Evolutionary conservation across 92 coral and sea anemone genomes (phyloP).

Genomic region (Chrysogorgia sp.): DNA sequence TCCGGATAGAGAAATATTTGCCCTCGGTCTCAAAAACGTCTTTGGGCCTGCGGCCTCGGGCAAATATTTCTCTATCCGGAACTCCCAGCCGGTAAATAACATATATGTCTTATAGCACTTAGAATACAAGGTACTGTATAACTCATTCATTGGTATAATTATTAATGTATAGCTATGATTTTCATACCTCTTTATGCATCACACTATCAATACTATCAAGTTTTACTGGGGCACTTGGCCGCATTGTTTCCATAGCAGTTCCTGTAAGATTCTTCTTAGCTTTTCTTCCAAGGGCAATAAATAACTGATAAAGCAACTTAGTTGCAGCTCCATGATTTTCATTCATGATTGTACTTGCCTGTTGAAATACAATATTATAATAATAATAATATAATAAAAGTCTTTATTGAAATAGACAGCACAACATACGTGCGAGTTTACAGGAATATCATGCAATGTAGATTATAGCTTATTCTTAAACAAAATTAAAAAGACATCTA

Average conservation of each 20-base stretch:
- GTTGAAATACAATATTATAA: background rate
- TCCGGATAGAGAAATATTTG: too few species aligned
- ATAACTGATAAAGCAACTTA: slow-evolving; percentile 89
- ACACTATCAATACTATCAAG: slow-evolving; percentile 94
- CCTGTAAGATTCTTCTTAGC: slow-evolving; percentile 92
- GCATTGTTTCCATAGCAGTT: slow-evolving; percentile 99
- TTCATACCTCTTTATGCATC: slow-evolving; percentile 88
- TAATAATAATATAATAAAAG: background rate
- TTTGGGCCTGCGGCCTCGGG: too few species aligned
- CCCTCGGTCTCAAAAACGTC: too few species aligned
- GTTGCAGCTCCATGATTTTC: slow-evolving; percentile 92
- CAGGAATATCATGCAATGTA: too few species aligned
- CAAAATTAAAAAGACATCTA: too few species aligned
- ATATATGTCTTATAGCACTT: too few species aligned
- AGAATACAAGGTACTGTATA: background rate
- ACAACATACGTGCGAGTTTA: too few species aligned
- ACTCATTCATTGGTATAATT: background rate
- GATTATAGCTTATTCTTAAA: too few species aligned
- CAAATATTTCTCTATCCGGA: too few species aligned
- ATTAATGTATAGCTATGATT: too few species aligned
- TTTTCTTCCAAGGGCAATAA: slow-evolving; percentile 92
- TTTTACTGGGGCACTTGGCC: slow-evolving; percentile 97
- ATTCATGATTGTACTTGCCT: slow-evolving; percentile 93
- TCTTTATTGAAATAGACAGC: too few species aligned
- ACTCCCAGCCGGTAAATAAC: too few species aligned